These are phyloP conservation scores for Melopsittacus undulatus DNA, from an alignment of 2,797 vertebrate species.

Conservation along the genomic window DNA sequence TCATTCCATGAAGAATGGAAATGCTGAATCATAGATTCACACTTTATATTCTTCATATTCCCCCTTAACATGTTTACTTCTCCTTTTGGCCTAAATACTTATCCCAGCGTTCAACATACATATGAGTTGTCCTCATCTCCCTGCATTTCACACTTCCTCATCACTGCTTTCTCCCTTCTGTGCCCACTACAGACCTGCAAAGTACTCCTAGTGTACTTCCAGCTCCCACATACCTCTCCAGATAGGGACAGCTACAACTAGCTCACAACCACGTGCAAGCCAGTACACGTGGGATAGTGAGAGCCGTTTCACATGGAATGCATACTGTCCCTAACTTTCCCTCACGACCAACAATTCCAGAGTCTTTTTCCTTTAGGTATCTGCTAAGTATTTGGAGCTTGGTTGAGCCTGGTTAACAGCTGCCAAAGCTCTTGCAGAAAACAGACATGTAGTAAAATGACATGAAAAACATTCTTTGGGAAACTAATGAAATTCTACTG, in stretches of 20 bases:
- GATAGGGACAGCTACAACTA: not conserved
- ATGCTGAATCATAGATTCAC: not conserved
- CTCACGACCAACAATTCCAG: not conserved
- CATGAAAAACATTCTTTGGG: not conserved
- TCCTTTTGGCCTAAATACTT: not conserved
- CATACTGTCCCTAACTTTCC: not conserved
- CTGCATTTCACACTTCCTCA: not conserved
- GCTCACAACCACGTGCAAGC: fast-evolving
- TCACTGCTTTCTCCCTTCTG: not conserved
- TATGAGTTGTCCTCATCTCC: not conserved
- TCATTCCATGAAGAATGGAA: not conserved
- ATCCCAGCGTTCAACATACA: not conserved
- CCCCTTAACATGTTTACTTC: not conserved
- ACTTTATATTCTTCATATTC: not conserved
- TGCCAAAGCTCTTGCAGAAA: not conserved
- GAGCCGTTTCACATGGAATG: not conserved
- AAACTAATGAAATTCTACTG: not conserved
- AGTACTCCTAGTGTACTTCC: not conserved
- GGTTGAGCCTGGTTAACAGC: not conserved
- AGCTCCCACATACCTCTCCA: not conserved
- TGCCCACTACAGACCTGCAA: not conserved
- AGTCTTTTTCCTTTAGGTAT: not conserved
- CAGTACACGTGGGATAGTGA: not conserved
- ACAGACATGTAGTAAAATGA: not conserved
- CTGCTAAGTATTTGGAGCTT: not conserved